Evolutionary conservation across 2,113 vertebrate genomes (phyloP), one percentile per base, ranked within the genome.

Genomic region (Clinocottus analis): DNA sequence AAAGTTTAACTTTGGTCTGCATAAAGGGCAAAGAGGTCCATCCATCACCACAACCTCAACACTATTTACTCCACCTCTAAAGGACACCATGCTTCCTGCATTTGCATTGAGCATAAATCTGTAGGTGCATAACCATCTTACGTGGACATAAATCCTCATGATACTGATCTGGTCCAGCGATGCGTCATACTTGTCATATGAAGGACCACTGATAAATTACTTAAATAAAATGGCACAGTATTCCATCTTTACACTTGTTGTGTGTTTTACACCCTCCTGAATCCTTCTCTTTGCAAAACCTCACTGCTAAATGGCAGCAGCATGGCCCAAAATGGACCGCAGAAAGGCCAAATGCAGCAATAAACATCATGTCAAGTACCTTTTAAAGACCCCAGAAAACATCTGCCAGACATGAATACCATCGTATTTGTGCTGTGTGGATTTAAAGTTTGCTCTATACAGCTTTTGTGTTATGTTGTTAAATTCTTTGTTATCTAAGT

Each of bases 221-320:
- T 41, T 29, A 58, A 47, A 13, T 10, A 49, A 56, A 49, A 27
- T 19, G 13, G 3, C 23, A 71, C 2, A 3, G 19, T 31, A 13
- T 27, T 29, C 37, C 39, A 39, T 67, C 39, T 71, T 71, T 58
- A 11, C 9, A 45, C 64, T 2, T 39, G 6, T 25, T 39, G 14
- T 64, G n/a, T 25, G 4, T 39, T 25, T 23, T 16, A 66, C 59
- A 59, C 21, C 19, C 3, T 27, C 17, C 49, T 47, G 56, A 82
- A 37, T 60, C 37, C 43, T 14, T 13, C 31, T 64, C 23, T 73
- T 75, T 33, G 53, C 10, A 16, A 56, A 74, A 60, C 33, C 58
- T 59, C 3, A n/a, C 14, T 70, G 19, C 11, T 78, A 63, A 69
- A 77, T 66, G 58, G 66, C 55, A 63, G n/a, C 59, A 63, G 63